phyloP scores from a whole-genome alignment of 2,888 invertebrate genomes.

The Xanthorhoe spadicearia region DNA sequence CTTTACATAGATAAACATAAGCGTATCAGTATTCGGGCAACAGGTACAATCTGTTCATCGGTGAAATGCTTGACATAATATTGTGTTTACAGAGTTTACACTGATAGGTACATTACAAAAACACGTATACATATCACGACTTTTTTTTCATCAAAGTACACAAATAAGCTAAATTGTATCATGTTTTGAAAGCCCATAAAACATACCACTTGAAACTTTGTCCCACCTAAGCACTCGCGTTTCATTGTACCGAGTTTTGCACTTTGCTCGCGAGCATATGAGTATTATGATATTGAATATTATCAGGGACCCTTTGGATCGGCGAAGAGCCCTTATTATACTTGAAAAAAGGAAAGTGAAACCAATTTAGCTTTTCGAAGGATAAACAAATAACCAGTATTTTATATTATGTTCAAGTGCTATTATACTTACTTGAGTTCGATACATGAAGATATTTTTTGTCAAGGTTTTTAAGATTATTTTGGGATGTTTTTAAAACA shows the following conservation, averaged over 20 bases:
- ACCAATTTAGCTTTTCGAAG: constrained; percentile 3
- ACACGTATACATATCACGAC: neutral
- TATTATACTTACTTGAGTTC: too few species aligned
- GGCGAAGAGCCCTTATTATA: neutral
- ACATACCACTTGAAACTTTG: constrained; percentile 13
- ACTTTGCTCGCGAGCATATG: constrained; percentile 4
- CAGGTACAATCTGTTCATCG: too few species aligned
- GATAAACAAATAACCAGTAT: neutral
- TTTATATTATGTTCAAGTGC: neutral
- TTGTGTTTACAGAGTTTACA: too few species aligned
- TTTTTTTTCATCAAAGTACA: neutral
- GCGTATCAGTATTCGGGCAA: too few species aligned
- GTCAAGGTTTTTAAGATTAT: too few species aligned
- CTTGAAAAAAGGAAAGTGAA: neutral
- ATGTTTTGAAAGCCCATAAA: constrained; percentile 7
- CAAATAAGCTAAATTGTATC: neutral
- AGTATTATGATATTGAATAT: neutral
- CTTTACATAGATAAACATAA: too few species aligned
- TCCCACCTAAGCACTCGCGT: constrained; percentile 8
- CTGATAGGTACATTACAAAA: neutral
- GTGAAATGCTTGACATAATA: too few species aligned
- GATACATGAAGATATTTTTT: too few species aligned
- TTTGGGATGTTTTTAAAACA: too few species aligned
- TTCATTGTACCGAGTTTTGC: constrained; percentile 12
- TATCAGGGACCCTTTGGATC: constrained; percentile 3